These are phyloP conservation scores for Archips xylosteana DNA, from an alignment of 2,888 invertebrate species.

Conservation along the genomic window DNA sequence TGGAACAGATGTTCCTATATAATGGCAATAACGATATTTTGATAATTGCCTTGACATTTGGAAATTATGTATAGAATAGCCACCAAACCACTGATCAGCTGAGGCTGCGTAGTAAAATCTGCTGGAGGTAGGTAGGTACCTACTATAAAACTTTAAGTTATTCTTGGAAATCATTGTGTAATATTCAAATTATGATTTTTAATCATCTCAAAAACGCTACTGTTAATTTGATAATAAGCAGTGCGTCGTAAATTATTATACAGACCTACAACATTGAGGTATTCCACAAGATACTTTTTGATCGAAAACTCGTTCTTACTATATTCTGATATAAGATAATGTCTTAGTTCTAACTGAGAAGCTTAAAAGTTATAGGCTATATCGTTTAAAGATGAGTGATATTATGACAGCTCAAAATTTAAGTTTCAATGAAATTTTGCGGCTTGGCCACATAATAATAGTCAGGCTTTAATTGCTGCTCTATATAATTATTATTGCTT, in stretches of 20 bases:
- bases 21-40: neutral
- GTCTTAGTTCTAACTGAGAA: neutral
- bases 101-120: slow-evolving; percentile 11
- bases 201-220: neutral
- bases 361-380: neutral
- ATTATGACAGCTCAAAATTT: too few relatives aligned
- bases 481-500: too few relatives aligned
- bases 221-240: neutral
- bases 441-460: too few relatives aligned
- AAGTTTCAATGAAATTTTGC: too few relatives aligned
- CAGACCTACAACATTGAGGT: neutral
- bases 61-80: slow-evolving; percentile 12
- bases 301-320: neutral
- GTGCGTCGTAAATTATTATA: neutral
- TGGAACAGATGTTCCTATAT: slow-evolving; percentile 7
- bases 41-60: slow-evolving; percentile 34
- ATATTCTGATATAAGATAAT: too few relatives aligned
- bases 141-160: slow-evolving; percentile 5
- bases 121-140: neutral
- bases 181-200: neutral
- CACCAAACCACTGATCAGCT: slow-evolving; percentile 26
- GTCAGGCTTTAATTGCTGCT: too few relatives aligned
- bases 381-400: too few relatives aligned
- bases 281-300: neutral
- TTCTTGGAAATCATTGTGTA: slow-evolving; percentile 22